Conservation (phyloP, 1,140 invertebrate genomes). For the Stegodyphus mimosarum region DNA sequence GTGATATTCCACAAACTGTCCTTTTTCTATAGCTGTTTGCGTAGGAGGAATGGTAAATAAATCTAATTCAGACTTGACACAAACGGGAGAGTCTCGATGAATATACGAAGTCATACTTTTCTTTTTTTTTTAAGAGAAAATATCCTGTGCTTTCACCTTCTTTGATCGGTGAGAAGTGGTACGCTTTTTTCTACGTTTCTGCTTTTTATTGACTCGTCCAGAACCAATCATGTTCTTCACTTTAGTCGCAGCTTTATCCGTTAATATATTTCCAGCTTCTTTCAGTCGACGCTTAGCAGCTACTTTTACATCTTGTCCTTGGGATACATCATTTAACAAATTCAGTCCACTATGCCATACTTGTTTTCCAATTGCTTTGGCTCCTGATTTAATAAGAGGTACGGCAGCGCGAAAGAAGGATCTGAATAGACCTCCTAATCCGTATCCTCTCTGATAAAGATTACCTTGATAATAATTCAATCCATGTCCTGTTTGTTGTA, state of each 20-base stretch:
- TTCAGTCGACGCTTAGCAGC: conserved; percentile 8
- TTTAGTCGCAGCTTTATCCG: not conserved
- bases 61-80: not conserved
- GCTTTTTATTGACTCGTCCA: conserved; percentile 1
- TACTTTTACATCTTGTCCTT: not conserved
- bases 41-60: not conserved
- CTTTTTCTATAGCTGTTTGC: conserved; percentile 2
- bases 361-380: conserved; percentile 10
- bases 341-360: not conserved
- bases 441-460: not conserved
- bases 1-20: conserved; percentile 6
- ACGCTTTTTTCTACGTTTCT: not conserved
- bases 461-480: conserved; percentile 3
- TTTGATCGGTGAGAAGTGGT: not conserved
- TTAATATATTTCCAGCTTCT: not conserved
- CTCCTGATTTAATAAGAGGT: conserved; percentile 5
- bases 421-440: not conserved
- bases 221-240: conserved; percentile 6
- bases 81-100: not conserved
- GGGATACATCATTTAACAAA: not conserved
- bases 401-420: not conserved
- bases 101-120: not conserved
- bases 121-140: conserved; percentile 5
- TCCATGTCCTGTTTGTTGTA: not conserved
- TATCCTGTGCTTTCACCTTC: conserved; percentile 12